Percentiles rank a stretch among this genome's conserved stretches.
Evolutionary conservation across 1,140 invertebrate genomes (phyloP).

Genomic region (Chelonus insularis): DNA sequence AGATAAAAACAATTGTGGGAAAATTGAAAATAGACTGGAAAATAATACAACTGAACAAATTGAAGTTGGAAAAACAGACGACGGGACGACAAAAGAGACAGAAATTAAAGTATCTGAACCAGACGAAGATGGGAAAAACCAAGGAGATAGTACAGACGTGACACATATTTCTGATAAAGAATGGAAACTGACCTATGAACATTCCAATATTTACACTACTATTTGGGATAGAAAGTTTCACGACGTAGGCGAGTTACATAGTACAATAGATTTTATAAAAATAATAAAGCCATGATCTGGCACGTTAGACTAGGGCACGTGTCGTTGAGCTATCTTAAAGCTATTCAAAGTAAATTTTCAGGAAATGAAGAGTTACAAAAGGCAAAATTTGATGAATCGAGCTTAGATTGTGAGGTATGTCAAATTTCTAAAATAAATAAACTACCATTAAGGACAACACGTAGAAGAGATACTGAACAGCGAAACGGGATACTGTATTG

Average conservation of each 20-base stretch:
- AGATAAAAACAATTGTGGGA: no score
- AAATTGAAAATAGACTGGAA: no score
- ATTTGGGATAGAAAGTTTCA: constrained; percentile 31
- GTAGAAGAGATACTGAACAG: constrained; percentile 25
- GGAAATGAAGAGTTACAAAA: constrained; percentile 20
- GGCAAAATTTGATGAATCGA: constrained; percentile 28
- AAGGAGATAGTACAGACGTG: constrained; percentile 1
- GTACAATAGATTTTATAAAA: constrained; percentile 20
- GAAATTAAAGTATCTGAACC: no score
- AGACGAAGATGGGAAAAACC: not conserved
- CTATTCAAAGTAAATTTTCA: constrained; percentile 26
- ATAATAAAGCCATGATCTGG: constrained; percentile 33
- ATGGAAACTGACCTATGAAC: constrained; percentile 15
- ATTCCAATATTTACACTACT: constrained; percentile 28
- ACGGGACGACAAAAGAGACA: no score
- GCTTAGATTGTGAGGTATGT: constrained; percentile 33
- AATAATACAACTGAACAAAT: no score
- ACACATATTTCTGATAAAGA: no score
- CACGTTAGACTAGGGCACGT: constrained; percentile 32
- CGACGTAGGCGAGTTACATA: constrained; percentile 11
- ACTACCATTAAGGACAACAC: constrained; percentile 25
- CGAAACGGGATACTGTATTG: constrained; percentile 24
- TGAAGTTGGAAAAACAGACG: no score
- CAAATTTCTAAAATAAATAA: constrained; percentile 29
- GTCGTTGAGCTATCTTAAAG: constrained; percentile 28